phyloP scores from a whole-genome alignment of 2,888 invertebrate species.

The Diarsia dahlii region DNA sequence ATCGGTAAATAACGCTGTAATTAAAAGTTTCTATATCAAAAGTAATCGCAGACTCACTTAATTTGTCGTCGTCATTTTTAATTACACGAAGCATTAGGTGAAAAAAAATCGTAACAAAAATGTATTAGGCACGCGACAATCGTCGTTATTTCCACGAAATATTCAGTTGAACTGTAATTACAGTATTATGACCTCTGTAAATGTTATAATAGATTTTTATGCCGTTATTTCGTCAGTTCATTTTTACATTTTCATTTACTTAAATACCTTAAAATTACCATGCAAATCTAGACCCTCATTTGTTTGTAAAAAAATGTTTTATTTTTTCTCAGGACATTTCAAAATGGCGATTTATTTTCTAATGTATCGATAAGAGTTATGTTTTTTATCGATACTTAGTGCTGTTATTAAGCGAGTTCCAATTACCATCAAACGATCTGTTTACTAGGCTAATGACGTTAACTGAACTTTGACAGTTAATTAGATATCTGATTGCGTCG shows the following conservation, averaged over 20 bases:
- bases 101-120: slow-evolving; percentile 58
- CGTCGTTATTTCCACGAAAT: slow-evolving; percentile 65
- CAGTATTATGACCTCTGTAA: slow-evolving; percentile 64
- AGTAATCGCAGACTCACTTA: background rate
- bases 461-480: slow-evolving; percentile 58
- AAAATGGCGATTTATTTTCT: slow-evolving; percentile 16
- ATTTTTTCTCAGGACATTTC: slow-evolving; percentile 15
- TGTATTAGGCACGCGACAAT: slow-evolving; percentile 63
- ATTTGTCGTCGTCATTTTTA: slow-evolving; percentile 43
- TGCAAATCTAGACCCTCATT: slow-evolving; percentile 69
- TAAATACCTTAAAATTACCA: slow-evolving; percentile 64
- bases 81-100: slow-evolving; percentile 40
- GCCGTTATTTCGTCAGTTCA: slow-evolving; percentile 74
- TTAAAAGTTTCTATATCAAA: slow-evolving; percentile 25
- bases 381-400: slow-evolving; percentile 12
- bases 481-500: slow-evolving; percentile 48
- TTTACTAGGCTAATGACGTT: slow-evolving; percentile 25
- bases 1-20: slow-evolving; percentile 15
- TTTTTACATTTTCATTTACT: slow-evolving; percentile 68
- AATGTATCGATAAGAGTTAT: slow-evolving; percentile 20
- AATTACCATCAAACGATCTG: slow-evolving; percentile 10
- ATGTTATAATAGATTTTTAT: slow-evolving; percentile 64
- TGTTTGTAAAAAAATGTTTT: slow-evolving; percentile 31
- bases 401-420: slow-evolving; percentile 2
- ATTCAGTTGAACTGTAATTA: slow-evolving; percentile 64